These are phyloP conservation scores for Galleria mellonella DNA, from an alignment of 1,140 invertebrate genomes.

Conservation along the genomic window DNA sequence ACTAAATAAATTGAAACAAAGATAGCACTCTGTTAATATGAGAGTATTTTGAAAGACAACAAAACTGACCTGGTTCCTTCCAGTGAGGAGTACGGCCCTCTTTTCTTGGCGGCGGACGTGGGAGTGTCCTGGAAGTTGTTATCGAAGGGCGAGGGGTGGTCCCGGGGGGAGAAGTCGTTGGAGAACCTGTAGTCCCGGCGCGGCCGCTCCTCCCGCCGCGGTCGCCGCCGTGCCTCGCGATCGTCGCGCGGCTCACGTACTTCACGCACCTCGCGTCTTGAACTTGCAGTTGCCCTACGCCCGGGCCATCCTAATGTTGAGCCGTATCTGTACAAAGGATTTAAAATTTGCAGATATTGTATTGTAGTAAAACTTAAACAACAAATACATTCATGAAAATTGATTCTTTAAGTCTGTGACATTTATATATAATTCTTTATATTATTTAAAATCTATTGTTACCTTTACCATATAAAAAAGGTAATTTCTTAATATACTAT, in stretches of 20 bases:
- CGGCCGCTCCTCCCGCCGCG: conserved; percentile 28
- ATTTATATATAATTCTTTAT: too few species aligned
- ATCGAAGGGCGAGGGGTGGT: conserved; percentile 80
- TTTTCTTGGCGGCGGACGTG: conserved; percentile 39
- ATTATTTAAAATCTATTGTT: too few species aligned
- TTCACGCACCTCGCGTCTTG: conserved; percentile 8
- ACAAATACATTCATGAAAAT: too few species aligned
- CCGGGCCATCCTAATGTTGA: conserved; percentile 66
- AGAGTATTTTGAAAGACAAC: too few species aligned
- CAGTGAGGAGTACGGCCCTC: conserved; percentile 51
- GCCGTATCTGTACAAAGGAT: conserved; percentile 41
- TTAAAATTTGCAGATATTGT: too few species aligned
- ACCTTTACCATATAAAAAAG: too few species aligned
- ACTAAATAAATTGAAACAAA: too few species aligned
- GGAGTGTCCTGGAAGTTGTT: conserved; percentile 78
- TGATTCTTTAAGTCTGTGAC: too few species aligned
- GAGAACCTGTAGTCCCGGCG: conserved; percentile 73
- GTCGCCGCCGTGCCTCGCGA: conserved; percentile 35
- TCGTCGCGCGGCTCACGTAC: conserved; percentile 33
- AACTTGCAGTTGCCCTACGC: conserved; percentile 26
- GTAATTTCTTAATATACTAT: too few species aligned
- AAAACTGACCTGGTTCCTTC: conserved; percentile 48
- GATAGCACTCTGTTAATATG: too few species aligned
- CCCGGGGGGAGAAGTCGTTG: conserved; percentile 73
- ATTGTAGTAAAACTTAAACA: too few species aligned